These are phyloP conservation scores for Lathamus discolor DNA, from an alignment of 2,113 vertebrate genomes.

Conservation along the genomic window DNA sequence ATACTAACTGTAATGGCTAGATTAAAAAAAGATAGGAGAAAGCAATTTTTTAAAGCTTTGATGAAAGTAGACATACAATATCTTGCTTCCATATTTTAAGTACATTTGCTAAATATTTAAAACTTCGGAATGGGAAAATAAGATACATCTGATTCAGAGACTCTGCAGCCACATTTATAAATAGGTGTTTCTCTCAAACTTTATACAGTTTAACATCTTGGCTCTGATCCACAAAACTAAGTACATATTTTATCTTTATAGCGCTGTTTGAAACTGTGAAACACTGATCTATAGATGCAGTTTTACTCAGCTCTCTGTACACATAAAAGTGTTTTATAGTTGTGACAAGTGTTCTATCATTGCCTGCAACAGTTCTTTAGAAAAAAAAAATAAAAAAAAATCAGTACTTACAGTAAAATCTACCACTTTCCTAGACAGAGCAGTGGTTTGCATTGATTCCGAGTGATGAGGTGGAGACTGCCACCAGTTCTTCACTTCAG, in stretches of 20 bases:
- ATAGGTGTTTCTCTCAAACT: background rate
- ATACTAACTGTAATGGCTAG: background rate
- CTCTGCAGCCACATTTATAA: background rate
- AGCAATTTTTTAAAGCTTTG: background rate
- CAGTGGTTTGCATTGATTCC: background rate
- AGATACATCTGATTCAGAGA: background rate
- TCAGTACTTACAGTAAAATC: background rate
- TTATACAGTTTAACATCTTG: background rate
- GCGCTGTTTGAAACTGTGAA: background rate
- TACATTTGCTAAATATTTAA: background rate
- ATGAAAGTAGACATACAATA: background rate
- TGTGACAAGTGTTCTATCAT: background rate
- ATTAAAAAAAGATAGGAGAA: background rate
- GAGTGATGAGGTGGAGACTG: background rate
- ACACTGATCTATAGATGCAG: background rate
- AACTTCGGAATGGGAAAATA: background rate
- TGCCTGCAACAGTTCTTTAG: background rate
- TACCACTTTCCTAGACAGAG: background rate
- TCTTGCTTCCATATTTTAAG: background rate
- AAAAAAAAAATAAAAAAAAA: background rate
- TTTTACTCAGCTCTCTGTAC: background rate
- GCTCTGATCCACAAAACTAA: constrained; percentile 9
- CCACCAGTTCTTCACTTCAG: background rate
- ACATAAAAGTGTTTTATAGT: constrained; percentile 6
- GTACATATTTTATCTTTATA: background rate